Evolutionary conservation across 2,888 invertebrate species (phyloP), one percentile per base, ranked within the genome.

Genomic region (Parascotia fuliginaria): DNA sequence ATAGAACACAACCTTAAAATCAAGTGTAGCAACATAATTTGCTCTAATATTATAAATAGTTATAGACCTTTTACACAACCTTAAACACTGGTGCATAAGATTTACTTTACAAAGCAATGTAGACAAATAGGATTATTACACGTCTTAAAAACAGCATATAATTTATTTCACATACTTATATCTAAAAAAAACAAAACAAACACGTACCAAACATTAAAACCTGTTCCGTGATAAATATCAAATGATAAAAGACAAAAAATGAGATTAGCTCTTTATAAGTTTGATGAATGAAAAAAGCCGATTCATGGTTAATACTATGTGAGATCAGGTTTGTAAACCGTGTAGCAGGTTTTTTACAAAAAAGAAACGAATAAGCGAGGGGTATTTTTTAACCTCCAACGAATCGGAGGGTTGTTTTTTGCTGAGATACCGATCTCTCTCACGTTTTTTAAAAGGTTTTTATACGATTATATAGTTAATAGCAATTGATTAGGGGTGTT

Each of bases 381-480:
- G 84, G 82, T 75, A 65, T 75, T 87, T 84, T 88, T 87, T 85
- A 83, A 69, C 58, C 50, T 11, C 13, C 33, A 1, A 40, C 7
- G 29, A 65, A 41, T 61, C 60, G 65, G 73, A 74, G 76, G 82
- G 83, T 80, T 68, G 49, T 63, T 85, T 84, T 88, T 88, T 88
- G 80, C 82, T 1, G 33, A 65, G 87, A 87, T 87, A 85, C 65
- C 55, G 79, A 88, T 88, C 87, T 79, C 81, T 90, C 87, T 81
- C 90, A 88, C 90, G 87, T 89, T 90, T 90, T 90, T 89, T 81
- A 81, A 80, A 42, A 37, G 49, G 63, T 81, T 84, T 86, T 86
- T 84, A 75, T 70, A 54, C 32, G 44, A 64, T 73, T 75, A 77
- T 73, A 73, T 69, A 55, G 77, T 79, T 84, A 81, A 83, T 83